Evolutionary conservation across 2,888 invertebrate species (phyloP).

Genomic region (Diploptera punctata): DNA sequence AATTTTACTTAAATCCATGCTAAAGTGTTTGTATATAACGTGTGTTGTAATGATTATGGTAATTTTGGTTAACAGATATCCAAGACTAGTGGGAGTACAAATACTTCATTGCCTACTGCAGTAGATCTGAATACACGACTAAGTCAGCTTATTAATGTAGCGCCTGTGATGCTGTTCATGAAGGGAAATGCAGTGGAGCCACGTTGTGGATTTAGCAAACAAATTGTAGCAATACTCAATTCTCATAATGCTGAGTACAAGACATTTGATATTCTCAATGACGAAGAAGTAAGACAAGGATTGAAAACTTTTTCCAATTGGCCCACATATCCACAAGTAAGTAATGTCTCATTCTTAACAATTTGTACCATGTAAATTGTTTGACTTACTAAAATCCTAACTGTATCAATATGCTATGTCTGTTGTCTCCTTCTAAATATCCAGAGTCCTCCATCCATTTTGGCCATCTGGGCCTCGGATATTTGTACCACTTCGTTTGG

Average conservation of each 20-base stretch:
- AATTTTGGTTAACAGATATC: no score
- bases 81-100: no score
- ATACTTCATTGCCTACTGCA: slow-evolving; percentile 50
- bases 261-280: slow-evolving; percentile 58
- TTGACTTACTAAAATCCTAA: no score
- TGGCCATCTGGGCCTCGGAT: background rate
- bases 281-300: slow-evolving; percentile 59
- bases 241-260: slow-evolving; percentile 59
- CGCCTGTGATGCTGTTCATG: slow-evolving; percentile 88
- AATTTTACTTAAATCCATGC: no score
- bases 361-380: no score
- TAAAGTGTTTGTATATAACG: no score
- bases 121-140: slow-evolving; percentile 69
- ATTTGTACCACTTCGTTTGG: background rate
- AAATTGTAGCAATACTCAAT: slow-evolving; percentile 81
- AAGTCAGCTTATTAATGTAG: slow-evolving; percentile 73
- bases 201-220: slow-evolving; percentile 83
- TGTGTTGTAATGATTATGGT: no score
- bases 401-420: no score
- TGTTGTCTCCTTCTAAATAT: no score
- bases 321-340: slow-evolving; percentile 68
- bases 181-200: slow-evolving; percentile 81
- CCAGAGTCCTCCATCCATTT: no score
- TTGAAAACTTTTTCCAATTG: slow-evolving; percentile 58
- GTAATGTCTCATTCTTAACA: background rate